Conservation (phyloP, 2,888 invertebrate genomes). For the Alviniconcha strummeri region DNA sequence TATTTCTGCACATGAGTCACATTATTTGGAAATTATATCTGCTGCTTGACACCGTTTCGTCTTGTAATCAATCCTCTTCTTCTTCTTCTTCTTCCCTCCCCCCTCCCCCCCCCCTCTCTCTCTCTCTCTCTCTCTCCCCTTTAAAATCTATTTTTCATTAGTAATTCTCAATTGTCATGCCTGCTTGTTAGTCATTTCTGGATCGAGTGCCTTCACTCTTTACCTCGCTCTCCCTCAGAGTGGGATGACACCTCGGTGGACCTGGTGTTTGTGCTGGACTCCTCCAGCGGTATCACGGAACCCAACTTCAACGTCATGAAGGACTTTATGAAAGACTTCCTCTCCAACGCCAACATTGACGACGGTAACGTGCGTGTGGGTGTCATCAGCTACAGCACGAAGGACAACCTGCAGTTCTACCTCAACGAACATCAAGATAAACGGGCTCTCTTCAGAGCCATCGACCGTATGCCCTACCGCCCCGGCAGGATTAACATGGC, state of each 20-base stretch:
- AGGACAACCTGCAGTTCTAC: constrained; percentile 49
- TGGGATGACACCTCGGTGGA: constrained; percentile 47
- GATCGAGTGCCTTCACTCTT: too few relatives aligned
- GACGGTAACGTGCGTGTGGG: constrained; percentile 52
- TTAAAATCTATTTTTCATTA: too few relatives aligned
- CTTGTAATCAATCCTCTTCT: not conserved
- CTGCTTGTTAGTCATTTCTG: too few relatives aligned
- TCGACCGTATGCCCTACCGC: constrained; percentile 46
- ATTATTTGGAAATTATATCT: too few relatives aligned
- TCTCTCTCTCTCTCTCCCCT: too few relatives aligned
- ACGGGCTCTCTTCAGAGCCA: constrained; percentile 46
- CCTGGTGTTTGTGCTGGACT: constrained; percentile 58
- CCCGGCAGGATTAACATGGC: constrained; percentile 61
- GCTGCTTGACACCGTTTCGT: too few relatives aligned
- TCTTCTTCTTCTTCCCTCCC: not conserved
- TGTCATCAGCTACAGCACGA: constrained; percentile 50
- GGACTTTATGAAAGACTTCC: constrained; percentile 51
- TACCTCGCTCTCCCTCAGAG: constrained; percentile 26
- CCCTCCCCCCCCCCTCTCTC: too few relatives aligned
- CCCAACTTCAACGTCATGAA: constrained; percentile 56
- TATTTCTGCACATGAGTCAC: too few relatives aligned
- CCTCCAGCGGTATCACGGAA: constrained; percentile 58
- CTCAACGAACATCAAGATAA: constrained; percentile 46
- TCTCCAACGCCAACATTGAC: constrained; percentile 52
- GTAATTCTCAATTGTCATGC: too few relatives aligned